Evolutionary conservation across 2,797 vertebrate species (phyloP).

Genomic region (Phrynocephalus guinanensis): DNA sequence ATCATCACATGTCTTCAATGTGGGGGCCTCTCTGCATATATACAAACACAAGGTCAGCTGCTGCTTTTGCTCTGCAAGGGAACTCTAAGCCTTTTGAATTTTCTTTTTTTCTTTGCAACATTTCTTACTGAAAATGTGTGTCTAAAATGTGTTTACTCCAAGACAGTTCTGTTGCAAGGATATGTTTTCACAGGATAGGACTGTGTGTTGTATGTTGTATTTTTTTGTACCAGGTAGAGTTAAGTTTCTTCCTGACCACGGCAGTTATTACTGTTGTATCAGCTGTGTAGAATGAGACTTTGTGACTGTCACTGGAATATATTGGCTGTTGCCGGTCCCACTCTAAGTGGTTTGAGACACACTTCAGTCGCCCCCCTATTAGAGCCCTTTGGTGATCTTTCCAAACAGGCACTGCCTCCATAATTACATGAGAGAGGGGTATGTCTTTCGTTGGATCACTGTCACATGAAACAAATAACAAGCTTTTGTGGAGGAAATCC

Average conservation of each 20-base stretch:
- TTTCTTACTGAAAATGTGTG: not conserved
- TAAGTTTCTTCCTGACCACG: not conserved
- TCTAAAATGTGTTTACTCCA: not conserved
- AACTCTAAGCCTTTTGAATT: not conserved
- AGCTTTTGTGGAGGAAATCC: too few relatives aligned
- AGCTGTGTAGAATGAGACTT: not conserved
- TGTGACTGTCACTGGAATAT: not conserved
- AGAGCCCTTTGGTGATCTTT: not conserved
- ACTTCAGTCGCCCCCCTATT: not conserved
- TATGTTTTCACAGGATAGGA: not conserved
- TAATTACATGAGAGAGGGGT: not conserved
- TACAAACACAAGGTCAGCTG: not conserved
- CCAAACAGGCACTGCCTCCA: not conserved
- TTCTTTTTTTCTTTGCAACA: not conserved
- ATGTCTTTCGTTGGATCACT: too few relatives aligned
- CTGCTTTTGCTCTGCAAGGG: not conserved
- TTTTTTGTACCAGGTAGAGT: not conserved
- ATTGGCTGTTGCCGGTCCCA: not conserved
- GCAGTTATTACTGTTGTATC: not conserved
- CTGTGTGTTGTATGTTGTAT: not conserved
- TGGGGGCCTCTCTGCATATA: not conserved
- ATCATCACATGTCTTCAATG: not conserved
- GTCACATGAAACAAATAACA: too few relatives aligned
- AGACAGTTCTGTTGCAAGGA: not conserved
- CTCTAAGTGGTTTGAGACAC: not conserved